These are phyloP conservation scores for Abrostola tripartita DNA, from an alignment of 2,888 invertebrate genomes.

Conservation along the genomic window DNA sequence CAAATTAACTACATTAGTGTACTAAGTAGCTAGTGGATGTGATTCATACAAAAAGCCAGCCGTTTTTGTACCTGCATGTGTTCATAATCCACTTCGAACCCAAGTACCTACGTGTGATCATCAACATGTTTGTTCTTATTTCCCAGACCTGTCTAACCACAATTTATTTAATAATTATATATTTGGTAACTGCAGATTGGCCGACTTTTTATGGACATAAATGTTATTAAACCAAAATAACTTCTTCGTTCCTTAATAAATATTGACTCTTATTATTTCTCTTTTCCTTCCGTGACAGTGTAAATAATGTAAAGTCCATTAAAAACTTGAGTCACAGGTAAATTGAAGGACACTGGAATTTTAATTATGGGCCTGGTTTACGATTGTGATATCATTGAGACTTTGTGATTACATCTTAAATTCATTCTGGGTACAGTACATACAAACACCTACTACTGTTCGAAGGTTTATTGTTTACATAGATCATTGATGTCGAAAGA, in stretches of 20 bases:
- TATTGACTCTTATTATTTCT: conserved; percentile 29
- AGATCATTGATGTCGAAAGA: conserved; percentile 15
- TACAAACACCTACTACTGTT: conserved; percentile 7
- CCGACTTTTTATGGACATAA: conserved; percentile 13
- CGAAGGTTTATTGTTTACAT: conserved; percentile 23
- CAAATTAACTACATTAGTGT: not conserved
- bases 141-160: no score
- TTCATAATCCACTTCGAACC: not conserved
- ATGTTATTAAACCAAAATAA: conserved; percentile 39
- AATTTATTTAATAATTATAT: conserved; percentile 18
- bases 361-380: conserved; percentile 14
- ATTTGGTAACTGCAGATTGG: conserved; percentile 4
- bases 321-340: conserved; percentile 25
- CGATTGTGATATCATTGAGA: conserved; percentile 2
- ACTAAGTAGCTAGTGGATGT: no score
- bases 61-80: not conserved
- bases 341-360: conserved; percentile 35
- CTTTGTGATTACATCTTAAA: conserved; percentile 3
- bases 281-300: conserved; percentile 48
- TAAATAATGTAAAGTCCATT: conserved; percentile 37
- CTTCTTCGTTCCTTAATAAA: conserved; percentile 23
- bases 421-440: conserved; percentile 12
- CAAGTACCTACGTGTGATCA: not conserved
- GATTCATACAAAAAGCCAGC: no score
- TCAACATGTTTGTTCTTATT: no score